These are phyloP conservation scores for Melipona bicolor DNA, from an alignment of 2,888 invertebrate species.

Conservation along the genomic window DNA sequence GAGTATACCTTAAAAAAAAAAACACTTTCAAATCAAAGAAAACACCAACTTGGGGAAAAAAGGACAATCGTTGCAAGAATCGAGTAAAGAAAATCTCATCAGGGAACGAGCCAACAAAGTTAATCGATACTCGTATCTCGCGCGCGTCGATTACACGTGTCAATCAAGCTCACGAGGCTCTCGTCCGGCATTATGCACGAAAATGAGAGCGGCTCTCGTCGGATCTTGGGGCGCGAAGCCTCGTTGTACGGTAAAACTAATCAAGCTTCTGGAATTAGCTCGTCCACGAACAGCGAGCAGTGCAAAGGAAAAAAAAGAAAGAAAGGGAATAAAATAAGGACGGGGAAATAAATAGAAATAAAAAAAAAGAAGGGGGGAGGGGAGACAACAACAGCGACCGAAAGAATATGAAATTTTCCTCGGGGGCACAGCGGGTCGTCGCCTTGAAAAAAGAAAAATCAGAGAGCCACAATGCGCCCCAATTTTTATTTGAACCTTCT, in stretches of 20 bases:
- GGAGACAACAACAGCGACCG: conserved; percentile 40
- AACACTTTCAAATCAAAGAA: no score
- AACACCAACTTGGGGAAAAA: neutral
- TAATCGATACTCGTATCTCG: conserved; percentile 45
- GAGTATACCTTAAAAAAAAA: no score
- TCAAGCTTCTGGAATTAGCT: conserved; percentile 80
- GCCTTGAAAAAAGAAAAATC: conserved; percentile 56
- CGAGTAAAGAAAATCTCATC: neutral
- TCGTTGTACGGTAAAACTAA: conserved; percentile 74
- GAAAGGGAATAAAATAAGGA: conserved; percentile 3
- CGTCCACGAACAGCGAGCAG: conserved; percentile 30
- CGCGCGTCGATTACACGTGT: conserved; percentile 39
- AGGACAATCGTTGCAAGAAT: neutral
- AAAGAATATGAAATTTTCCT: conserved; percentile 73
- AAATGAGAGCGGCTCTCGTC: conserved; percentile 50
- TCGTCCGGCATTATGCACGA: conserved; percentile 35
- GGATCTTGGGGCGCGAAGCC: conserved; percentile 45
- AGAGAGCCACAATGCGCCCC: conserved; percentile 74
- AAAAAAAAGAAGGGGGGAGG: conserved; percentile 58
- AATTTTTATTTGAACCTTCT: conserved; percentile 70
- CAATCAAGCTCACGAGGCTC: conserved; percentile 20
- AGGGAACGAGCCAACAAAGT: conserved; percentile 2
- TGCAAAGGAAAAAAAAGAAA: neutral
- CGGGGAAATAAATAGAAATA: conserved; percentile 55
- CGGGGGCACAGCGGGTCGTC: conserved; percentile 67